Base-by-base conservation (phyloP, 2,888 invertebrate species). In the Campaea margaritaria region DNA sequence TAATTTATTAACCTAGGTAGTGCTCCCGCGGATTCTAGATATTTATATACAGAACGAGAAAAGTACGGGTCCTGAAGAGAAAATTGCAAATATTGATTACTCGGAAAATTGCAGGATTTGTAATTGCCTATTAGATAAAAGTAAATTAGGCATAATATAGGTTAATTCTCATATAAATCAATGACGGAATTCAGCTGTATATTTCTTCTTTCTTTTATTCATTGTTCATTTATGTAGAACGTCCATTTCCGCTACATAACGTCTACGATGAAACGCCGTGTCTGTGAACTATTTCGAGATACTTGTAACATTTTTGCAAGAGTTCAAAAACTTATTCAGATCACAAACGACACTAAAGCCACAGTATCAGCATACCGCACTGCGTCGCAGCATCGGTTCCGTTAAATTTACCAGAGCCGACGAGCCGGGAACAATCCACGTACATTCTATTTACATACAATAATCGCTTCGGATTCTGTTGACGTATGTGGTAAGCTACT, bases 351-450 rank as follows among this genome's bases (percentile, higher is more conserved):
- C 50, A 58, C 59, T 48, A 43, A 51, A 57, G 67, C 71, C 72
- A 70, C 73, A 72, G 74, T 67, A 57, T 69, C 66, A 71, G 74
- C 67, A 69, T 74, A 78, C 83, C 82, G 82, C 83, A 83, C 72
- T 84, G 89, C 88, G 89, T 78, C 88, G 83, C 79, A 77, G 74
- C 78, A 76, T 36, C 78, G 51, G 83, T 84, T 85, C 39, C 42
- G 55, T 85, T 85, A 88, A 87, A 86, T 88, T 86, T 79, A 86
- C 76, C 81, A 78, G 83, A 87, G 82, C 80, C 82, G 74, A 76
- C 71, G 78, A 72, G 75, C 81, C 77, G 76, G 78, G 79, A 82
- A 83, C 83, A 82, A 82, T 81, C 69, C 81, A 76, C 77, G 76
- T 76, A 72, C 70, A 65, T 67, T 71, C 72, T 76, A 78, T 86